Evolutionary conservation across 2,113 vertebrate genomes (phyloP), one percentile per base, ranked within the genome.

Genomic region (Cettia cetti): DNA sequence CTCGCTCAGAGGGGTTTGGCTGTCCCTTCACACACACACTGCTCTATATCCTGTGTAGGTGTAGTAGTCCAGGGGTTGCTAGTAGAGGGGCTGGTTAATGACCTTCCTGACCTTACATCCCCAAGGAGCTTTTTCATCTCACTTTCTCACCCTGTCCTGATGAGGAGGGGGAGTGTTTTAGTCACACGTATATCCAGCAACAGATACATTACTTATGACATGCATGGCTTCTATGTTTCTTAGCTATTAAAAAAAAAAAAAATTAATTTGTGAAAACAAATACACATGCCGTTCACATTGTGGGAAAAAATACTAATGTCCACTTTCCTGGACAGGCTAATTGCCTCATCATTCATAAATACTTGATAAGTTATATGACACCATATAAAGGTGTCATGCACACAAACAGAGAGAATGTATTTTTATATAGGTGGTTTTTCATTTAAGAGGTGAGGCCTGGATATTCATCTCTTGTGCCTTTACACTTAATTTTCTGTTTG

Each of bases 21-120:
- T n/a, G 40, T 40, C 40, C 49, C 49, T 21, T 35, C 70, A 54
- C 27, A 20, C 27, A 20, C 13, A 37, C 17, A 3, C 12, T 11
- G 39, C 18, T 47, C 20, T 30, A 35, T 20, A 6, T 13, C 9
- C 75, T 44, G 7, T 13, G 6, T 13, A 10, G 15, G 14, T 13
- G 12, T 8, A 20, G 5, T 3, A 60, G 14, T 37, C 61, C 54
- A 61, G 35, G 7, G n/a, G 22, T 21, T 40, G 39, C 33, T 21
- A n/a, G 7, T 1, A 30, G 12, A 3, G 24, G 8, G 9, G 6
- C 2, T 60, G 15, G 11, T 61, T 22, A 64, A 9, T 31, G 20
- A 37, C 27, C 17, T 65, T 45, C 14, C 15, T 59, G 31, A 23
- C 39, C 37, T 54, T 45, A 57, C 7, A 19, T 72, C 6, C 33